Percentiles rank a stretch among this genome's conserved stretches.
Evolutionary conservation across 2,888 invertebrate species (phyloP).

Genomic region (Endotricha flammealis): DNA sequence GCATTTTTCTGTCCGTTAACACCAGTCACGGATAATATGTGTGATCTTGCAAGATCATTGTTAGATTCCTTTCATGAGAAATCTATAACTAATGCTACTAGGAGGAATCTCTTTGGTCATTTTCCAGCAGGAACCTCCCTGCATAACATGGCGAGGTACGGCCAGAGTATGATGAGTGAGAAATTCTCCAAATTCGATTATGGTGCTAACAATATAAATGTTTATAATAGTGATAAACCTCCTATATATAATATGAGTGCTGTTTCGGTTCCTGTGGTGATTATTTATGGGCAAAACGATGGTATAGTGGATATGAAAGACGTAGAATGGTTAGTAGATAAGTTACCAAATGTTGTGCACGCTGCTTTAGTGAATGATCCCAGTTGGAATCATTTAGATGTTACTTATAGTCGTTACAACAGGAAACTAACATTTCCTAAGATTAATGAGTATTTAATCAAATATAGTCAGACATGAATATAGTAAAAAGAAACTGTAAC

Average conservation of each 20-base stretch:
- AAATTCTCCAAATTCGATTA: slow-evolving; percentile 52
- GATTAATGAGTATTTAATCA: slow-evolving; percentile 26
- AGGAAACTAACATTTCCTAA: slow-evolving; percentile 33
- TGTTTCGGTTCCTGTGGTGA: slow-evolving; percentile 39
- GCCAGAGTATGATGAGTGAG: slow-evolving; percentile 37
- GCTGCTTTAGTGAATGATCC: slow-evolving; percentile 75
- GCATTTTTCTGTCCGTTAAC: slow-evolving; percentile 45
- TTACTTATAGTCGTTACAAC: slow-evolving; percentile 37
- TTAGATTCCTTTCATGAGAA: slow-evolving; percentile 45
- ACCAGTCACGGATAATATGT: slow-evolving; percentile 30
- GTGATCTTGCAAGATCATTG: slow-evolving; percentile 26
- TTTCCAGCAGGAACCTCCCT: slow-evolving; percentile 51
- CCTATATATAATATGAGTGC: slow-evolving; percentile 45
- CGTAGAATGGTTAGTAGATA: slow-evolving; percentile 65
- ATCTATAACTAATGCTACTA: slow-evolving; percentile 42
- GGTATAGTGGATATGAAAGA: slow-evolving; percentile 80
- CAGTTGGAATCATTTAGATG: slow-evolving; percentile 42
- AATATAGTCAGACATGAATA: slow-evolving; percentile 21
- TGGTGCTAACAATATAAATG: slow-evolving; percentile 38
- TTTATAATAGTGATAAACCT: slow-evolving; percentile 41
- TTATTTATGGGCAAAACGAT: slow-evolving; percentile 58
- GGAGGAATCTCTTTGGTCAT: slow-evolving; percentile 37
- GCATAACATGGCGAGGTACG: slow-evolving; percentile 48
- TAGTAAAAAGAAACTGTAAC: too few species aligned
- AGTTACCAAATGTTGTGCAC: slow-evolving; percentile 77